A percentile compares a stretch with the other conserved stretches of the same genome.
Conservation (phyloP, 2,797 vertebrate species). For the Balearica regulorum region DNA sequence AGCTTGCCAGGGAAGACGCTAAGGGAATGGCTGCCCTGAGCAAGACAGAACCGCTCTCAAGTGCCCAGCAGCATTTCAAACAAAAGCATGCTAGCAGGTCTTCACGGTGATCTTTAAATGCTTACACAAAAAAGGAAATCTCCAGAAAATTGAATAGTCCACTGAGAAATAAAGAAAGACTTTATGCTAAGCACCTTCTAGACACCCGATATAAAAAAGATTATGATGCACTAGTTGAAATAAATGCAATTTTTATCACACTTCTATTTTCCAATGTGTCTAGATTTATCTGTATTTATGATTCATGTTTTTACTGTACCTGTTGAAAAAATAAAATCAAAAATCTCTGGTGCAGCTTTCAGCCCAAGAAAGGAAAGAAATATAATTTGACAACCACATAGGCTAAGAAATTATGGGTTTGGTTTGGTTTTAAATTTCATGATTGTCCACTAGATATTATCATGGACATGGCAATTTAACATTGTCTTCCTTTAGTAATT, state of each 20-base stretch:
- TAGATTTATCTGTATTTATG: background rate
- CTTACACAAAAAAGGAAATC: background rate
- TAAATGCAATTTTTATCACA: slow-evolving; percentile 9
- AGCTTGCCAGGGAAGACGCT: background rate
- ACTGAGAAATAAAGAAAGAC: slow-evolving; percentile 1
- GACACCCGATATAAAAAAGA: background rate
- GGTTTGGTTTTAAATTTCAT: background rate
- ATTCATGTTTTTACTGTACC: background rate
- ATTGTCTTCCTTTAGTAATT: background rate
- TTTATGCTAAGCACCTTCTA: slow-evolving; percentile 11
- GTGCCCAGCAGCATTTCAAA: background rate
- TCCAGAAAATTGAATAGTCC: background rate
- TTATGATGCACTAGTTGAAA: background rate
- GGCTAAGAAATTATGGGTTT: background rate
- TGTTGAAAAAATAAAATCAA: background rate
- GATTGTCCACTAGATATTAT: background rate
- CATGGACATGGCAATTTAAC: background rate
- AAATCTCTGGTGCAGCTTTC: background rate
- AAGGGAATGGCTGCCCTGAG: background rate
- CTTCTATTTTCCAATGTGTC: background rate
- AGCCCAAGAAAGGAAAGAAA: background rate
- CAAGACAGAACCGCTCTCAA: background rate
- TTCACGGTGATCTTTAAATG: background rate
- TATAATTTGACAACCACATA: background rate
- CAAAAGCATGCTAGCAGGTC: background rate